Percentiles rank a stretch among this genome's conserved stretches.
These are phyloP conservation scores for Odontomachus brunneus DNA, from an alignment of 1,140 invertebrate species.

Conservation along the genomic window DNA sequence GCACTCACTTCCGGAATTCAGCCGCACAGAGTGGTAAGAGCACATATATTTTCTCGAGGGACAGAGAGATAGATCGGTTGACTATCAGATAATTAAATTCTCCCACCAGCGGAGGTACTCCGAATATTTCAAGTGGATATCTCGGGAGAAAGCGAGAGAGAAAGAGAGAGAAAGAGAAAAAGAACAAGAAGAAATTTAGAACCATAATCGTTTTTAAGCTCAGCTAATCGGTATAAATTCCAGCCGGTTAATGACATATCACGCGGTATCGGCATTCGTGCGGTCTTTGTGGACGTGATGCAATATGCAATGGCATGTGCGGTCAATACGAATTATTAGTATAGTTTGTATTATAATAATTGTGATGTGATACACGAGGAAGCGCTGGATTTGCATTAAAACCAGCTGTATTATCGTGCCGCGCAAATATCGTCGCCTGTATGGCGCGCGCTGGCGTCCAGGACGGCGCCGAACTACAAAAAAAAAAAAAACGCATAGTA, in stretches of 20 bases:
- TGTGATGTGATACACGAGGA: neutral
- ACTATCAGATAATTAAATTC: slow-evolving; percentile 80
- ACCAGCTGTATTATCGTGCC: neutral
- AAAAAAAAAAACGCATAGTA: slow-evolving; percentile 5
- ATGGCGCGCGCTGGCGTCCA: too few species aligned
- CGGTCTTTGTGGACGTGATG: neutral
- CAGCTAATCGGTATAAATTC: slow-evolving; percentile 20
- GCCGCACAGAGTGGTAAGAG: slow-evolving; percentile 28
- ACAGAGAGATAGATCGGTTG: slow-evolving; percentile 73
- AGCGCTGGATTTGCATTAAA: neutral
- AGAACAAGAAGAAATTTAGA: slow-evolving; percentile 39
- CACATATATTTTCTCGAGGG: slow-evolving; percentile 65
- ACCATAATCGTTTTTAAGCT: slow-evolving; percentile 31
- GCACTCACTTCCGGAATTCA: slow-evolving; percentile 66
- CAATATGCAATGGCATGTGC: neutral
- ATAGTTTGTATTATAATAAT: slow-evolving; percentile 12
- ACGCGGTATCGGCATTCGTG: neutral
- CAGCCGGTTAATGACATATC: neutral
- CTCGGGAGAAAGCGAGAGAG: neutral
- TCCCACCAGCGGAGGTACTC: slow-evolving; percentile 64
- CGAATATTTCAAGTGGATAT: slow-evolving; percentile 74
- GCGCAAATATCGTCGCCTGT: slow-evolving; percentile 10
- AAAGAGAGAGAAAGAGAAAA: too few species aligned
- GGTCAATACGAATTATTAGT: neutral
- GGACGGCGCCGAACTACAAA: neutral